Evolutionary conservation across 2,888 invertebrate species (phyloP).

Genomic region (Spicauda simplicius): DNA sequence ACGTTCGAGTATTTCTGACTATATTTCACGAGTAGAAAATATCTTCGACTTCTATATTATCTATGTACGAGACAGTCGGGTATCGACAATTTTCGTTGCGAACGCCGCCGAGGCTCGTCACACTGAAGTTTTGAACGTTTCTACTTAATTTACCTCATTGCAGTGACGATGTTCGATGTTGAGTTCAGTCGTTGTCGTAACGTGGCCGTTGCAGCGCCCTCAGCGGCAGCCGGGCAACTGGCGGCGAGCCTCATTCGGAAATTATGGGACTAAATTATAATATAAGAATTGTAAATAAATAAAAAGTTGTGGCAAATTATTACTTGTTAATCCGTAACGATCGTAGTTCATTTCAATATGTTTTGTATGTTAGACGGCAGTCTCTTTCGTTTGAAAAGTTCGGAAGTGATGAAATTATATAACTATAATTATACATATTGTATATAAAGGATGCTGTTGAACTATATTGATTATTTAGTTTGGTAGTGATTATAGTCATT

Average conservation of each 20-base stretch:
- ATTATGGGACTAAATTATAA: slow-evolving; percentile 82
- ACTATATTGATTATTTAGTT: slow-evolving; percentile 82
- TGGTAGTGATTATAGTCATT: slow-evolving; percentile 83
- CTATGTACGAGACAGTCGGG: slow-evolving; percentile 7
- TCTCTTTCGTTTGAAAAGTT: slow-evolving; percentile 63
- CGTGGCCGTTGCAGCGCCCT: neutral
- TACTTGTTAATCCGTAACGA: slow-evolving; percentile 75
- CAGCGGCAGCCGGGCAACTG: neutral
- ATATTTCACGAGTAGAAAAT: slow-evolving; percentile 33
- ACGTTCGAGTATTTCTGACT: slow-evolving; percentile 28
- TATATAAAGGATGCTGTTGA: slow-evolving; percentile 83
- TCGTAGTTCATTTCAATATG: slow-evolving; percentile 70
- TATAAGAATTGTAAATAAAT: slow-evolving; percentile 82
- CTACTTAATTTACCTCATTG: no score
- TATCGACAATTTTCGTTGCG: slow-evolving; percentile 23
- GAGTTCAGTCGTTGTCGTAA: no score
- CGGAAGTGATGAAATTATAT: slow-evolving; percentile 59
- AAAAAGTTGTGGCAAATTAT: slow-evolving; percentile 83
- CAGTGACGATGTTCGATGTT: neutral
- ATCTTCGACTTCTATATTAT: slow-evolving; percentile 42
- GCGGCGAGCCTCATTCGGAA: slow-evolving; percentile 61
- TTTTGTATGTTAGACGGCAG: slow-evolving; percentile 69
- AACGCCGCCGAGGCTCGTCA: slow-evolving; percentile 16
- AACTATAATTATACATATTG: slow-evolving; percentile 79
- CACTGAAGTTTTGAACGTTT: neutral